Evolutionary conservation across 2,113 vertebrate genomes (phyloP).

Genomic region (Notechis scutatus): DNA sequence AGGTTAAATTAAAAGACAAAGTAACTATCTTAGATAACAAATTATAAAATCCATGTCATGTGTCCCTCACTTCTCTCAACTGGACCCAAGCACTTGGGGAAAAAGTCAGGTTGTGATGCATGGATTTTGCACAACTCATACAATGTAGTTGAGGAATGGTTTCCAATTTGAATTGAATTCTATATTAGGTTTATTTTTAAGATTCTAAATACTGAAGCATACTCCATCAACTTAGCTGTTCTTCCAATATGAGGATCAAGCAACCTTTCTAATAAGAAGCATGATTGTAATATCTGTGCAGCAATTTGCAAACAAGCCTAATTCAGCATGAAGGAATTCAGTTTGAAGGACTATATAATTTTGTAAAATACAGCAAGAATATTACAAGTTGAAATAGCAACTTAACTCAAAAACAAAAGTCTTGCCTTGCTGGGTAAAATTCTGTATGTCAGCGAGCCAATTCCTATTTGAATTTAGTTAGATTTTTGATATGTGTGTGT

Average conservation of each 20-base stretch:
- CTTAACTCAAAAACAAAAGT: not conserved
- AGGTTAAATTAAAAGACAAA: not conserved
- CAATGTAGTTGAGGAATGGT: not conserved
- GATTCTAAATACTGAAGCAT: not conserved
- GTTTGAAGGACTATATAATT: not conserved
- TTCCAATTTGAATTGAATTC: not conserved
- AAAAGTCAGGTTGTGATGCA: not conserved
- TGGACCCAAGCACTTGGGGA: not conserved
- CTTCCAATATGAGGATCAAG: not conserved
- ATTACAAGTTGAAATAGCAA: not conserved
- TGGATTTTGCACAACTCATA: not conserved
- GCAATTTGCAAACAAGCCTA: not conserved
- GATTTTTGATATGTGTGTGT: not conserved
- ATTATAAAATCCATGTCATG: not conserved
- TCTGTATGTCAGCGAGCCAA: not conserved
- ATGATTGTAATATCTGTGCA: not conserved
- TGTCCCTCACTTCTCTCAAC: not conserved
- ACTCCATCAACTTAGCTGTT: not conserved
- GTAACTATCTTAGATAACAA: not conserved
- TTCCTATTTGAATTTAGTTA: not conserved
- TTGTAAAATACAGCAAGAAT: not conserved
- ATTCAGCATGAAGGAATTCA: not conserved
- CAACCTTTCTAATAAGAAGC: not conserved
- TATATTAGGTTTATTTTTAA: not conserved
- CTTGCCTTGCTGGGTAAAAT: not conserved